Evolutionary conservation across 2,888 invertebrate genomes (phyloP), one percentile per base, ranked within the genome.

Genomic region (Trichogramma evanescens): DNA sequence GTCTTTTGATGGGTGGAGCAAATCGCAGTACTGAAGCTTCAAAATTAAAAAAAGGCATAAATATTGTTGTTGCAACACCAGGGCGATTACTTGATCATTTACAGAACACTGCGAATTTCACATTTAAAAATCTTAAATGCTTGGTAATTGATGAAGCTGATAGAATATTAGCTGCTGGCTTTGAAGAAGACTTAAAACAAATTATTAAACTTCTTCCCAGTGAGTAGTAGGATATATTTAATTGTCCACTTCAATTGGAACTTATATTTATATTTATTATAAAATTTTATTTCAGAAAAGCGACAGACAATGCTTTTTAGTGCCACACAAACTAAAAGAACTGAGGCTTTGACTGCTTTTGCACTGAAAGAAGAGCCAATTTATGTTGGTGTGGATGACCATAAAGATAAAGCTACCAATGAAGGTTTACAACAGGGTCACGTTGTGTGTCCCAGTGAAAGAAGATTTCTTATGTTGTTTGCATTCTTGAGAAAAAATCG

Each of bases 71-170:
- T 4, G 95, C 96, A 5, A 98, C 98, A 5, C 98, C 98, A 1
- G 98, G 98, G 7, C 84, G 98, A 69, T 82, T 98, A 4, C 78
- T 98, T 45, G 98, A 98, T 83, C 98, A 98, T 78, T 81, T 98
- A 65, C 89, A 95, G 81, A 95, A 92, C 74, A 93, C 97, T 0
- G 86, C 91, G 0, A 90, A 93, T 69, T 98, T 98, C 74, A 79
- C 95, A 63, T 94, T 87, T 73, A 95, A 95, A 80, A 97, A 97
- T 79, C 81, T 97, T 9, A 93, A 95, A 73, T 95, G 95, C 77
- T 81, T 98, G 38, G 84, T 98, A 26, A 95, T 98, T 75, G 98
- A 98, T 77, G 98, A 98, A 80, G 97, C 97, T n/a, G 98, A 98
- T 81, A 84, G 96, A 69, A 95, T 98, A 76, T 81, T 98, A 61